Base-by-base conservation (phyloP, 2,888 invertebrate species). In the Ypsolopha scabrella region DNA sequence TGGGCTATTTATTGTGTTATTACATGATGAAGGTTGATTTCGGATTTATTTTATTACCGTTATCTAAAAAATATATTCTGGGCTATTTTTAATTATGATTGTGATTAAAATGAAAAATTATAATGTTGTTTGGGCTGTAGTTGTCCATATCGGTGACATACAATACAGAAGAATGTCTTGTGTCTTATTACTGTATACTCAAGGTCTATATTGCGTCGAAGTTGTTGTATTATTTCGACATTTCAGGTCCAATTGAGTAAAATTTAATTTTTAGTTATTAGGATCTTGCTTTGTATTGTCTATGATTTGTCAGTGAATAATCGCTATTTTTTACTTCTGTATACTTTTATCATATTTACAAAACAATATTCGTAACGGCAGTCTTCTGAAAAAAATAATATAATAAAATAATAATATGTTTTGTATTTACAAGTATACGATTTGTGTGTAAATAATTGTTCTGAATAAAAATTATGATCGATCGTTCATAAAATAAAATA, bases 371-470 rank as follows among this genome's bases (percentile, higher is more conserved):
- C 36, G 61, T 68, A 78, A 80, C 71, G 74, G 83, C 85, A 83
- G 85, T 83, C 85, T 83, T 86, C 72, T 75, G 75, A 76, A 80
- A 81, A 70, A 41, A 46, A 51, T 48, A 48, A 43, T 46, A 37
- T 50, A 51, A 45, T 53, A 76, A 76, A 65, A 63, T 58, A 72
- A 70, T 59, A 67, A 69, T 72, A 68, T 63, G 36, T 33, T 7
- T 69, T 72, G 67, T 70, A 70, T 74, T 62, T 72, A 79, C 73
- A 76, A 71, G 65, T 77, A 73, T 80, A 80, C 72, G 70, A 53
- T 50, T 63, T 71, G 68, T 70, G 68, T 78, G 76, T 79, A 79
- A 79, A 80, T 80, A 77, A 78, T 74, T 63, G 67, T 63, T 61
- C 57, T 59, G 58, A 64, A 58, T 63, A 67, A 69, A 68, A 71